Percentiles rank a stretch among this genome's conserved stretches.
phyloP scores from a whole-genome alignment of 2,113 vertebrate genomes.

The Thunnus thynnus region DNA sequence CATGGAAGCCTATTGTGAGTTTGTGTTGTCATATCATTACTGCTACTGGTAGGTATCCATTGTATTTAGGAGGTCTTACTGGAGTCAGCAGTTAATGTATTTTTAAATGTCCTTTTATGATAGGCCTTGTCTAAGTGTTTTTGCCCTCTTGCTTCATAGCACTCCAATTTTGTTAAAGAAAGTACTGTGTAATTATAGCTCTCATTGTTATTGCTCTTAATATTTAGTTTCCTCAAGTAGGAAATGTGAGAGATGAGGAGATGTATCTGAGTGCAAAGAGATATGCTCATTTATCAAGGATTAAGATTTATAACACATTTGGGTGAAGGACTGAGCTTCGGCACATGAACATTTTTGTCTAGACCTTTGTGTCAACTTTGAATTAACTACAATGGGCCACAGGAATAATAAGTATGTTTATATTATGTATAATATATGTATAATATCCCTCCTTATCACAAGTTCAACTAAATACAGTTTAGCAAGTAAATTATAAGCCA shows the following conservation, averaged over 20 bases:
- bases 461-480: slow-evolving; percentile 10
- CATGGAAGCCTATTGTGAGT: neutral
- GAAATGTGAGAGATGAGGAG: neutral
- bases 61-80: slow-evolving; percentile 9
- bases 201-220: slow-evolving; percentile 14
- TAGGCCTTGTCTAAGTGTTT: slow-evolving; percentile 9
- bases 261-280: neutral
- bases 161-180: neutral
- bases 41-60: neutral
- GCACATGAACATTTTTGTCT: neutral
- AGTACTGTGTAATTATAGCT: slow-evolving; percentile 30
- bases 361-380: neutral
- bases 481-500: neutral
- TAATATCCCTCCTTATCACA: slow-evolving; percentile 12
- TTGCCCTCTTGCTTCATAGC: neutral
- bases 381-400: neutral
- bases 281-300: neutral
- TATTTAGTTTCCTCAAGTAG: slow-evolving; percentile 3
- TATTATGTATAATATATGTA: slow-evolving; percentile 1
- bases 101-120: neutral
- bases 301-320: neutral
- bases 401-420: neutral
- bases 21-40: neutral
- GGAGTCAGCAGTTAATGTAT: neutral
- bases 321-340: neutral